Base-by-base conservation (phyloP, 53 echinoderm and acorn worm genomes). In the Crossaster papposus region DNA sequence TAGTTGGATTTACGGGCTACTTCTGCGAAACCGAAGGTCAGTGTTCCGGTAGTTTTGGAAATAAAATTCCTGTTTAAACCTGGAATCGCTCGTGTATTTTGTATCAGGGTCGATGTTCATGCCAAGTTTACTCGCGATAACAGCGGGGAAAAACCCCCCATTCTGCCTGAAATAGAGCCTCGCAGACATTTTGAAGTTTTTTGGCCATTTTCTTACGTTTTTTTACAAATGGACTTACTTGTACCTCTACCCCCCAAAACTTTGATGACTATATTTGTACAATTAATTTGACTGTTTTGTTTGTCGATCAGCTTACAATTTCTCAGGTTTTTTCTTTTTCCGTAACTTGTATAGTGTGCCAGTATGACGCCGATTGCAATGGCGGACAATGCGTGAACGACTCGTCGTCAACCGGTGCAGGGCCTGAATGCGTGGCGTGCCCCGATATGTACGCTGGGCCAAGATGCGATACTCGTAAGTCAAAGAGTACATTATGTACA, bases 381-480 rank as follows among this genome's bases (percentile, higher is more conserved):
- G 55, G 54, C 4, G 80, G 80, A 30, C 14, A 15, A 31, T 80
- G 80, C 55, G 3, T 9, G 58, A 78, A 44, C 31, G 14, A 58
- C 15, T 44, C 44, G 9, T 44, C 44, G 44, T 44, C 44, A 44
- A 7, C 44, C 6, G 1, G 6, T 44, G 6, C 9, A 9, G 44
- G 9, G 6, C 9, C 44, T 62, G 51, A 15, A 26, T 80, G 78
- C 36, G 26, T 22, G n/a, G 2, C 3, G 1, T 80, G 80, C 32
- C 80, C 55, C 26, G 14, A 24, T 1, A 58, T 58, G 14, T 17
- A 1, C 3, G n/a, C 54, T 31, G 80, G 80, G 7, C 54, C 58
- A 14, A 32, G 30, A 2, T 80, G 80, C 30, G 30, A 80, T 31
- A 14, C 51, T 29, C 50, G 80, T 80, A 26, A 80, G 80, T 51